Evolutionary conservation across 2,888 invertebrate genomes (phyloP).

Genomic region (Coleophora deauratella): DNA sequence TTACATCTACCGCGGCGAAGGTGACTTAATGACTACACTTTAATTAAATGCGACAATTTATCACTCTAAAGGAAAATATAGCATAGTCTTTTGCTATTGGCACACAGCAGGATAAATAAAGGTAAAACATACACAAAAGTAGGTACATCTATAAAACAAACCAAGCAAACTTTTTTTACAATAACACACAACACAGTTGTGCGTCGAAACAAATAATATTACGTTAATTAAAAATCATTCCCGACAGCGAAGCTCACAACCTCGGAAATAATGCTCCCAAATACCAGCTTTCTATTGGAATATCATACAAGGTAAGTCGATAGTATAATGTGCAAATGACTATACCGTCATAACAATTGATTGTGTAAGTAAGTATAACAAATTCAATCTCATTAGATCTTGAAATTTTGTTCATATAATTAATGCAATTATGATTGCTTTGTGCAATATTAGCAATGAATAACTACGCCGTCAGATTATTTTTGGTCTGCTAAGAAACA

Average conservation of each 20-base stretch:
- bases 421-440: too few species aligned
- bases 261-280: constrained; percentile 73
- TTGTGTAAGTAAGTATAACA: too few species aligned
- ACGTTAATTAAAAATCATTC: constrained; percentile 59
- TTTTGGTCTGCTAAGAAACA: too few species aligned
- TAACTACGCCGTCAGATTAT: too few species aligned
- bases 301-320: constrained; percentile 48
- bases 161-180: constrained; percentile 67
- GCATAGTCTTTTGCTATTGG: constrained; percentile 58
- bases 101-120: constrained; percentile 54
- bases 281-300: constrained; percentile 67
- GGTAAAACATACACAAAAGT: constrained; percentile 56
- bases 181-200: constrained; percentile 62
- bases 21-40: constrained; percentile 53
- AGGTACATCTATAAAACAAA: constrained; percentile 62
- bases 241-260: constrained; percentile 71
- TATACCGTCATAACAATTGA: neutral
- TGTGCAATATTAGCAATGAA: too few species aligned
- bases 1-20: constrained; percentile 43
- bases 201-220: constrained; percentile 50
- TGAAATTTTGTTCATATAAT: too few species aligned
- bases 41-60: constrained; percentile 63
- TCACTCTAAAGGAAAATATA: constrained; percentile 33
- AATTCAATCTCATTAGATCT: too few species aligned
- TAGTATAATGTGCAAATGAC: constrained; percentile 13